A percentile compares a stretch with the other conserved stretches of the same genome.
Conservation (phyloP, 2,113 vertebrate genomes). For the Oryzias javanicus region DNA sequence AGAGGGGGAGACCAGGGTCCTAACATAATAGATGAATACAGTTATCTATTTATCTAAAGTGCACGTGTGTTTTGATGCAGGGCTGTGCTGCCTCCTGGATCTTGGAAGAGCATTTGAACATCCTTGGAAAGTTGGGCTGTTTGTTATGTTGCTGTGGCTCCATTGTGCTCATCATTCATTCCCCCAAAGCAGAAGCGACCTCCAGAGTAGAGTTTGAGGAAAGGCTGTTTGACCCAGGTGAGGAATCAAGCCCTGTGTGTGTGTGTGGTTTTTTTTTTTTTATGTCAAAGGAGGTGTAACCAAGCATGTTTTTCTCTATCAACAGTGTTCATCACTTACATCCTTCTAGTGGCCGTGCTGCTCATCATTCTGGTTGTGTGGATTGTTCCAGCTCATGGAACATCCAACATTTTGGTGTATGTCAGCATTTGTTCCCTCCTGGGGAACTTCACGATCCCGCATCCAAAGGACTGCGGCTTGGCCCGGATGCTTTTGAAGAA, state of each 20-base stretch:
- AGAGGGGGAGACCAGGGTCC: too few species aligned
- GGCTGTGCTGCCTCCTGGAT: constrained; percentile 91
- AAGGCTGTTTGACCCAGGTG: constrained; percentile 91
- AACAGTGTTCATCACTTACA: constrained; percentile 89
- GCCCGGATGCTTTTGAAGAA: constrained; percentile 83
- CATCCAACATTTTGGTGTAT: constrained; percentile 94
- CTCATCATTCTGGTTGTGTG: constrained; percentile 88
- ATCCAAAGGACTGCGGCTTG: constrained; percentile 93
- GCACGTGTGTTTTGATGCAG: constrained; percentile 68
- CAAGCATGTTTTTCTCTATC: constrained; percentile 22
- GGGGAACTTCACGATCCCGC: constrained; percentile 93
- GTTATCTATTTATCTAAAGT: background rate
- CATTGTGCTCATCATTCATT: constrained; percentile 91
- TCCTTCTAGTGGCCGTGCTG: constrained; percentile 84
- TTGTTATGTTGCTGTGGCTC: constrained; percentile 91
- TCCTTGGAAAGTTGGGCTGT: constrained; percentile 93
- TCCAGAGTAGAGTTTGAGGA: constrained; percentile 88
- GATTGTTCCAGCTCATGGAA: constrained; percentile 86
- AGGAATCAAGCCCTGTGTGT: background rate
- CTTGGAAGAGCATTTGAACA: constrained; percentile 88
- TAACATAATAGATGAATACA: too few species aligned
- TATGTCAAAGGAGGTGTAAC: background rate
- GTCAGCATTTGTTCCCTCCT: constrained; percentile 93
- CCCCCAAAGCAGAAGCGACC: constrained; percentile 85
- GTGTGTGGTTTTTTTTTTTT: background rate